phyloP scores from a whole-genome alignment of 2,797 vertebrate genomes.

The Capromys pilorides region DNA sequence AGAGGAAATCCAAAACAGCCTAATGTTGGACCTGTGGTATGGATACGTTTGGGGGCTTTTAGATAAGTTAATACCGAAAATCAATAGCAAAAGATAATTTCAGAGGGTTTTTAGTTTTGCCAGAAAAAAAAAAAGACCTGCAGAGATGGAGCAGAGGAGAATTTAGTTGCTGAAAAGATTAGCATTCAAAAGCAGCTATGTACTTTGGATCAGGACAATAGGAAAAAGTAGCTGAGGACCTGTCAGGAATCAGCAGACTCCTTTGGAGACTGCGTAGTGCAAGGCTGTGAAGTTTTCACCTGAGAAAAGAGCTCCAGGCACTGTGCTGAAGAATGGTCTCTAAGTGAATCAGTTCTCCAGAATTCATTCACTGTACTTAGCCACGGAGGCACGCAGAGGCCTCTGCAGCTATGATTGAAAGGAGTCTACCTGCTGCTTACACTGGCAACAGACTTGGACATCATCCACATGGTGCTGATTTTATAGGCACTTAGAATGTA shows the following conservation, averaged over 20 bases:
- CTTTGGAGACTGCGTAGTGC: not conserved
- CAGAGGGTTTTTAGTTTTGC: not conserved
- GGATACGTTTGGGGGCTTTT: not conserved
- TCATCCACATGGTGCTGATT: not conserved
- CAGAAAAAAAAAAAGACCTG: not conserved
- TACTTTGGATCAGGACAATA: not conserved
- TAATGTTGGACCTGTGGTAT: not conserved
- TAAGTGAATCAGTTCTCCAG: not conserved
- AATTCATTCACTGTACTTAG: not conserved
- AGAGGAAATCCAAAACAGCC: not conserved
- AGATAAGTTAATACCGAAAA: not conserved
- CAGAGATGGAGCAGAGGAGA: not conserved
- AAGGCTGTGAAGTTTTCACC: not conserved
- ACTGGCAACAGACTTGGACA: not conserved
- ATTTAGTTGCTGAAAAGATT: not conserved
- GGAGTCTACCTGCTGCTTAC: not conserved
- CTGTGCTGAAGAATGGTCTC: not conserved
- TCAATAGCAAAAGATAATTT: not conserved
- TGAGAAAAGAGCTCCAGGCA: not conserved
- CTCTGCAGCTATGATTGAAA: not conserved
- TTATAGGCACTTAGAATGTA: not conserved
- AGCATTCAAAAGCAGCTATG: not conserved
- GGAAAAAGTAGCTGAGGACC: not conserved
- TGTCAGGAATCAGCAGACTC: not conserved
- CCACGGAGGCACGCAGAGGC: not conserved